These are phyloP conservation scores for Brachyalestes nurse DNA, from an alignment of 2,797 vertebrate genomes.

Conservation along the genomic window DNA sequence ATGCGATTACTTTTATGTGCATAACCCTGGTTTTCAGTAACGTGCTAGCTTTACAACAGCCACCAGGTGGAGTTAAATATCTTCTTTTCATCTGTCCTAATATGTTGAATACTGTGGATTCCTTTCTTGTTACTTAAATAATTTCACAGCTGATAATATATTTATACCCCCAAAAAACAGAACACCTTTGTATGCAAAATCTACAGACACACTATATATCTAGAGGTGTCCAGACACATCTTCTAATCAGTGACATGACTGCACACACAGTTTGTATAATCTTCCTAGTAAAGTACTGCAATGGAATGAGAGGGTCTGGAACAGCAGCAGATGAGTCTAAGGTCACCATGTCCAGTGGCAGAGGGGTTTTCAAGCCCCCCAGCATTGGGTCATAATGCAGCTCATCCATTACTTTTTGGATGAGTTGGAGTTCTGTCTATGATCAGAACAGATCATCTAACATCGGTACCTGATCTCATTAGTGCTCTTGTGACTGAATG, in stretches of 20 bases:
- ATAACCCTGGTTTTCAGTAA: not conserved
- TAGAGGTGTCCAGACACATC: not conserved
- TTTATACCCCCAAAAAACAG: not conserved
- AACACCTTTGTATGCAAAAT: not conserved
- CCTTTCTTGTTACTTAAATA: not conserved
- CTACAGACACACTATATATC: not conserved
- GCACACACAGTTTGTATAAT: not conserved
- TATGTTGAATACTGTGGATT: not conserved
- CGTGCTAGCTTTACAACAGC: not conserved
- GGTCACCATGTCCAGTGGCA: not conserved
- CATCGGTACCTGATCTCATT: not conserved
- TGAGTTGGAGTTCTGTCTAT: not conserved
- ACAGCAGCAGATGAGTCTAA: not conserved
- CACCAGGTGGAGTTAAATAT: slow-evolving; percentile 33
- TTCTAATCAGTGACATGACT: not conserved
- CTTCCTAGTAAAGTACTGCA: not conserved
- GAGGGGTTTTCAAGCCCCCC: not conserved
- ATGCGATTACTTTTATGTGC: not conserved
- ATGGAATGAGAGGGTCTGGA: not conserved
- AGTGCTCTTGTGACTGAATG: not conserved
- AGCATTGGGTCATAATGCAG: not conserved
- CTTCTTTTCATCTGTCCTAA: not conserved
- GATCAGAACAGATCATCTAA: not conserved
- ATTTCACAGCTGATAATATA: not conserved
- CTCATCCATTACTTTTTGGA: not conserved